These are phyloP conservation scores for Eudasyphora cyanicolor DNA, from an alignment of 2,888 invertebrate species.

Conservation along the genomic window DNA sequence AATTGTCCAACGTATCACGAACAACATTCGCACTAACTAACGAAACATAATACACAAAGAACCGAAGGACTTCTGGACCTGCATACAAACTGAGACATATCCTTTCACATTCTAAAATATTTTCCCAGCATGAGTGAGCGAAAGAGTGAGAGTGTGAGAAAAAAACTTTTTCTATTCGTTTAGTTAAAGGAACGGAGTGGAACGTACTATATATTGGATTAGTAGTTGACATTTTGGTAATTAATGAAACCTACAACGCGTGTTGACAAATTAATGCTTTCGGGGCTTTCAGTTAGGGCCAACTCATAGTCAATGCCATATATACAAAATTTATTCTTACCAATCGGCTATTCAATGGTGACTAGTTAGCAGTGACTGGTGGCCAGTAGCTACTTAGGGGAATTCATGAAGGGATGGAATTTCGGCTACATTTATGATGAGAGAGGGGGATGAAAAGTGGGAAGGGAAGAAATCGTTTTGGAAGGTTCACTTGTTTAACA, in stretches of 20 bases:
- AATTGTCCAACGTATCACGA: neutral
- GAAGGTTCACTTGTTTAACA: constrained; percentile 19
- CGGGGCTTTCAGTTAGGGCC: constrained; percentile 52
- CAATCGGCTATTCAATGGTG: neutral
- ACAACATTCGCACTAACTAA: neutral
- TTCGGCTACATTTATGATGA: too few relatives aligned
- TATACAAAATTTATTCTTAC: constrained; percentile 28
- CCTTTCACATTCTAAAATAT: neutral
- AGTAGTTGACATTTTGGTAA: constrained; percentile 77
- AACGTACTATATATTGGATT: constrained; percentile 76
- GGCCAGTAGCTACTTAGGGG: constrained; percentile 22
- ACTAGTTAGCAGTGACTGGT: neutral
- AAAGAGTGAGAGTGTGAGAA: constrained; percentile 15
- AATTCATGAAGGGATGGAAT: constrained; percentile 24
- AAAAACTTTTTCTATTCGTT: constrained; percentile 20
- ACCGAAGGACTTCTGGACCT: too few relatives aligned
- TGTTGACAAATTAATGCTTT: constrained; percentile 68
- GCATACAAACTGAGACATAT: neutral
- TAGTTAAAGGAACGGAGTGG: constrained; percentile 66
- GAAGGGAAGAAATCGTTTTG: neutral
- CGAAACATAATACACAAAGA: neutral
- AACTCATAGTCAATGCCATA: constrained; percentile 2
- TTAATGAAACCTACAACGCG: constrained; percentile 75
- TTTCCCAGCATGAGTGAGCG: neutral
- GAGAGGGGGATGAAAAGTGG: neutral